Evolutionary conservation across 2,888 invertebrate genomes (phyloP), one percentile per base, ranked within the genome.

Genomic region (Drosophila neutralis): DNA sequence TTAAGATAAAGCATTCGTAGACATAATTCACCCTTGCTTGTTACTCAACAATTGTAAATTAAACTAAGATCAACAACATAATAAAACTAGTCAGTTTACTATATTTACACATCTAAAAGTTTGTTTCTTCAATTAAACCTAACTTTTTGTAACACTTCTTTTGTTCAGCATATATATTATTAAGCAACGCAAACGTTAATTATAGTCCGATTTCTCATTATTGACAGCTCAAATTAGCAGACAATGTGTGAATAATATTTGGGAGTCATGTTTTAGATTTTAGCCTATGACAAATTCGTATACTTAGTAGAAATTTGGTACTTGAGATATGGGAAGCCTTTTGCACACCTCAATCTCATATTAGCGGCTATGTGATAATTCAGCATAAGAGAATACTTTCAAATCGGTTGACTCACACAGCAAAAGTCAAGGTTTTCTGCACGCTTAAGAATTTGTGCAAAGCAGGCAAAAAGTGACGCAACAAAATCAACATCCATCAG

Each of bases 401-500:
- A 40, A 35, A 38, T 42, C 35, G 35, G 11, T 54, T 56, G 67
- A 36, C 35, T 76, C 56, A 72, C 77, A 59, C 51, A 64, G 54
- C 76, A 59, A 54, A 52, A 64, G 51, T 64, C 75, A 77, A 77
- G 75, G 78, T 45, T 49, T 70, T 51, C 53, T 54, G 40, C 10
- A 62, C 54, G 62, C 57, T 61, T 31, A 62, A 75, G 71, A 78
- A 78, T 70, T 66, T 58, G 60, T 58, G 57, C 53, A 66, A 63
- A 6, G 69, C 62, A 53, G 57, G 57, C 60, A 66, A 67, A 33
- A 33, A 58, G 45, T 74, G 78, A 78, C 70, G 78, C 74, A 74
- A 70, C 66, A 64, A 54, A 75, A 70, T 61, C 42, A 67, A 56
- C 58, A 70, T 70, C 70, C 67, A 67, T 59, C 63, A 36, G 63